Percentiles rank a stretch among this genome's conserved stretches.
These are phyloP conservation scores for Ladona fulva DNA, from an alignment of 1,140 invertebrate species.

Conservation along the genomic window DNA sequence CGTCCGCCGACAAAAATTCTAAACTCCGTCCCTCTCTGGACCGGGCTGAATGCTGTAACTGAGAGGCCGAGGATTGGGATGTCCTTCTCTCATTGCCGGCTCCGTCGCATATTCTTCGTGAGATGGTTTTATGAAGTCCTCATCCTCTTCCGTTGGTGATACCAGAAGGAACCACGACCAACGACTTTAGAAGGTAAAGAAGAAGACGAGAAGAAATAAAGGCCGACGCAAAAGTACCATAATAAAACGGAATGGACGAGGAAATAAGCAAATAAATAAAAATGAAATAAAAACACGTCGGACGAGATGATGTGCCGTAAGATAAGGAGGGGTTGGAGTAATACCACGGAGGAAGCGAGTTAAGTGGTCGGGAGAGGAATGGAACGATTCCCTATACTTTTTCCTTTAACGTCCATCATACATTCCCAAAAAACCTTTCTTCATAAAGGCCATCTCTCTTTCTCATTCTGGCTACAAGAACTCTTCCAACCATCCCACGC, in stretches of 20 bases:
- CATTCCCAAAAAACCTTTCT: not conserved
- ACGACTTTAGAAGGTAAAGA: not conserved
- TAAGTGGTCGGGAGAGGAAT: not conserved
- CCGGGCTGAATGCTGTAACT: not conserved
- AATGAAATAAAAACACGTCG: not conserved
- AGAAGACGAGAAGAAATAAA: not conserved
- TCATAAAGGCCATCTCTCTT: not conserved
- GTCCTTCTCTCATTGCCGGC: not conserved
- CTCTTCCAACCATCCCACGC: not conserved
- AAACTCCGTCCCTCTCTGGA: not conserved
- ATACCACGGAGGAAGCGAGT: not conserved
- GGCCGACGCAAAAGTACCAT: conserved; percentile 2
- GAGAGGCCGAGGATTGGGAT: not conserved
- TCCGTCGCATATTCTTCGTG: not conserved
- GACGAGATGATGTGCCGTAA: not conserved
- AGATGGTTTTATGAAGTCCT: conserved; percentile 1
- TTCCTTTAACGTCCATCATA: not conserved
- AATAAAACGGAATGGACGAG: not conserved
- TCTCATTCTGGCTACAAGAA: not conserved
- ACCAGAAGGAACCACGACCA: not conserved
- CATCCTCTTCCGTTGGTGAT: not conserved
- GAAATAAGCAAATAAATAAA: conserved; percentile 11
- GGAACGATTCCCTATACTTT: not conserved
- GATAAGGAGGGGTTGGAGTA: not conserved
- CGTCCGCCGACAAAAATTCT: not conserved